Evolutionary conservation across 1,140 invertebrate genomes (phyloP).

Genomic region (Lepidurus arcticus): DNA sequence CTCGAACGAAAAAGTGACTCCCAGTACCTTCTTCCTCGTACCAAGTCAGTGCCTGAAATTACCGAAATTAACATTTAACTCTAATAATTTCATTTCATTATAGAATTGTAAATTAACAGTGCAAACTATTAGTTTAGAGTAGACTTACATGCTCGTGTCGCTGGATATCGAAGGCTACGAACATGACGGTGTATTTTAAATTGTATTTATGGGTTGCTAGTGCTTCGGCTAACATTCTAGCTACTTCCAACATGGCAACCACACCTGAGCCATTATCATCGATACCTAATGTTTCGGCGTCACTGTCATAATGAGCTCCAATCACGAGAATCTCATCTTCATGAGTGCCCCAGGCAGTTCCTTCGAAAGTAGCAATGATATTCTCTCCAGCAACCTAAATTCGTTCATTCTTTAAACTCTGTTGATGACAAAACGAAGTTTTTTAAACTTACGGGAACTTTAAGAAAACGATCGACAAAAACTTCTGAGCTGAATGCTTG

Average conservation of each 20-base stretch:
- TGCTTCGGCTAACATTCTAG: conserved; percentile 41
- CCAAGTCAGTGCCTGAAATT: conserved; percentile 27
- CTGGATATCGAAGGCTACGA: conserved; percentile 35
- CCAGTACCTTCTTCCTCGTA: conserved; percentile 7
- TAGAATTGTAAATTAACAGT: background rate
- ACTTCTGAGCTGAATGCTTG: conserved; percentile 25
- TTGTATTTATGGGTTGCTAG: background rate
- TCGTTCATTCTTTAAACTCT: background rate
- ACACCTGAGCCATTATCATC: conserved; percentile 49
- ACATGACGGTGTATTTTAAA: conserved; percentile 29
- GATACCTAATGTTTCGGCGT: conserved; percentile 40
- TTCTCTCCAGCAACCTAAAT: conserved; percentile 41
- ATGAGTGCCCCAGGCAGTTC: conserved; percentile 41
- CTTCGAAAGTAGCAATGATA: conserved; percentile 45
- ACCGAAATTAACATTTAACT: background rate
- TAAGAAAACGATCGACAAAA: background rate
- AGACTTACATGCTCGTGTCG: conserved; percentile 32
- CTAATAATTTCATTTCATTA: background rate
- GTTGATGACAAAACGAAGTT: background rate
- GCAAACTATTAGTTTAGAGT: background rate
- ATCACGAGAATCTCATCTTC: conserved; percentile 44
- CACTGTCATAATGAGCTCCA: conserved; percentile 49
- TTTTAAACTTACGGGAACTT: background rate
- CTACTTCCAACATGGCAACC: conserved; percentile 46
- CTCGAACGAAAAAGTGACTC: conserved; percentile 33